Conservation (phyloP, 23 tunicate genomes). For the Oikopleura albicans region DNA sequence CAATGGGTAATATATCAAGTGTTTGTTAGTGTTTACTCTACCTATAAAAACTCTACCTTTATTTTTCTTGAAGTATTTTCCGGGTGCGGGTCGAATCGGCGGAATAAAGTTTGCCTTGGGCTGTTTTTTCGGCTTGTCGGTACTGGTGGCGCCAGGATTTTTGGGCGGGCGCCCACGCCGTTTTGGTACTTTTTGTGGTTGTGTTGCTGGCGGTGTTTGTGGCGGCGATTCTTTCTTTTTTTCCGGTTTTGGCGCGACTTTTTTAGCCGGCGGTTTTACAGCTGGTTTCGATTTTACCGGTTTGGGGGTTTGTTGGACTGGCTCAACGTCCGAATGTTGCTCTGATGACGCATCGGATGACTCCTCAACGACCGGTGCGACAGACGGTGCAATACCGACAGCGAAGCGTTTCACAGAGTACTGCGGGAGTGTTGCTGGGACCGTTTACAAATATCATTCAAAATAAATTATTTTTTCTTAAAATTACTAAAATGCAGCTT, state of each 20-base stretch:
- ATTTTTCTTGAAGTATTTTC: not conserved
- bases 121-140: not conserved
- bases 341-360: too few species aligned
- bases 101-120: not conserved
- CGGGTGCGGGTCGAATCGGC: not conserved
- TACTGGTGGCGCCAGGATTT: not conserved
- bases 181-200: not conserved
- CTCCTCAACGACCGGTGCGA: too few species aligned
- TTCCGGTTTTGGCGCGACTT: not conserved
- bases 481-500: too few species aligned
- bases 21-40: too few species aligned
- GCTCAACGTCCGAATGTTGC: too few species aligned
- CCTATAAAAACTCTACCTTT: not conserved
- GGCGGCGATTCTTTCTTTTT: not conserved
- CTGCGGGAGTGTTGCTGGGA: not conserved
- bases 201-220: too few species aligned
- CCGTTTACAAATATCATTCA: too few species aligned
- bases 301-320: too few species aligned
- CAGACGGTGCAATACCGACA: too few species aligned
- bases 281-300: too few species aligned
- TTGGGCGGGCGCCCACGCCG: not conserved
- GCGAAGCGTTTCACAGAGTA: not conserved
- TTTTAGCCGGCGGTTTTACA: not conserved
- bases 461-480: too few species aligned
- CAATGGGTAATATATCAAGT: too few species aligned